phyloP scores from a whole-genome alignment of 2,113 vertebrate species.

The Sebastes fasciatus region DNA sequence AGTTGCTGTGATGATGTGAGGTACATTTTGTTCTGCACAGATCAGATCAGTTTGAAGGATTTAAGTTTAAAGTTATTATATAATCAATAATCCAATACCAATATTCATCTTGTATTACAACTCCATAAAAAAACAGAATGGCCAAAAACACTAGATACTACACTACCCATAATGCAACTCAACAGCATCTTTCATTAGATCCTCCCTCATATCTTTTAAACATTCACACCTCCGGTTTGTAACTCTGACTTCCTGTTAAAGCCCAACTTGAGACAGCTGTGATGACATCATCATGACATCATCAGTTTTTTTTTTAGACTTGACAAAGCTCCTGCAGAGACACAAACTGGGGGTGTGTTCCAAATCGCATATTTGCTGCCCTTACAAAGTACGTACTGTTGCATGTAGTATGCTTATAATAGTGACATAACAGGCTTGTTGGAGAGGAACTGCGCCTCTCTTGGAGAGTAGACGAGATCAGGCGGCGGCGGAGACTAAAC shows the following conservation, averaged over 20 bases:
- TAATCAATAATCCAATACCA: no score
- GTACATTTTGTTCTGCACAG: not conserved
- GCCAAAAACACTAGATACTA: not conserved
- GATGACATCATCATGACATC: no score
- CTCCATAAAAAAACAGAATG: not conserved
- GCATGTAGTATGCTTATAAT: no score
- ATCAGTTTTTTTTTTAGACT: no score
- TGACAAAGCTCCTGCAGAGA: no score
- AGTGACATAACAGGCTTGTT: no score
- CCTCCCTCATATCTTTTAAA: not conserved
- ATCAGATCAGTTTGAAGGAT: not conserved
- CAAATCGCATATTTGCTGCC: no score
- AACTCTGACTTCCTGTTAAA: not conserved
- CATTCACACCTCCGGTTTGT: not conserved
- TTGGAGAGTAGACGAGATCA: no score
- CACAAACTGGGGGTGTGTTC: no score
- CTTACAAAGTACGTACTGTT: no score
- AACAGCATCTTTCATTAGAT: not conserved
- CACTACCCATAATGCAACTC: conserved; percentile 16
- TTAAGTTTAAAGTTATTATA: not conserved
- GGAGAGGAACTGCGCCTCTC: no score
- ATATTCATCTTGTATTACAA: not conserved
- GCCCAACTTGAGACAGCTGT: not conserved
- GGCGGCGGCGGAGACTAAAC: no score
- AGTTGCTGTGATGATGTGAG: not conserved